Evolutionary conservation across 2,888 invertebrate species (phyloP), one percentile per base, ranked within the genome.

Genomic region (Empis stercorea): DNA sequence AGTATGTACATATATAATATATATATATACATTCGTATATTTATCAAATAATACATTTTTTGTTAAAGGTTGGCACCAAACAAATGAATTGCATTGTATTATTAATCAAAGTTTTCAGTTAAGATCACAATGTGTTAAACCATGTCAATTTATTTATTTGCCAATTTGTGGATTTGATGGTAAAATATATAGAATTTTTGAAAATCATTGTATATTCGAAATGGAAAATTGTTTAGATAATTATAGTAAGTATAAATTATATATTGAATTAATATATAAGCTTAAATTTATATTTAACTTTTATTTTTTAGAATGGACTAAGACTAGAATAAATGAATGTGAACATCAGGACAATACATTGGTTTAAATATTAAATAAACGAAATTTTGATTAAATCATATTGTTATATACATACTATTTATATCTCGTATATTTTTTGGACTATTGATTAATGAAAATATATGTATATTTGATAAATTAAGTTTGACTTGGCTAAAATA

Each of bases 121-220:
- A n/a, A 34, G 34, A 10, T n/a, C n/a, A 34, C 14, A 40, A 10
- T 51, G 49, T 9, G 7, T 11, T n/a, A 13, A 15, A n/a, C 10
- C 27, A 10, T 49, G 51, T 15, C 41, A 39, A 23, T 9, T 27
- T 11, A 38, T 40, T 9, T 23, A 37, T 34, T 15, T 16, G 1
- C 45, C 44, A 6, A 20, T 51, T 16, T 51, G 47, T 44, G 49
- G 41, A 2, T 15, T 34, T 10, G 43, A 44, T 16, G 32, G 44
- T 14, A 30, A 40, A 5, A 30, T 40, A 14, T 36, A 11, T 1
- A 23, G 10, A 4, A 45, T 47, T 10, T 51, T 51, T 44, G 37
- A 38, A n/a, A 49, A 40, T 23, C 10, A 32, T 4, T 51, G 51
- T 38, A 43, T 39, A 20, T 45, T 49, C 36, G 41, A 41, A 10